These are phyloP conservation scores for Lymantria dispar DNA, from an alignment of 2,888 invertebrate species.

Conservation along the genomic window DNA sequence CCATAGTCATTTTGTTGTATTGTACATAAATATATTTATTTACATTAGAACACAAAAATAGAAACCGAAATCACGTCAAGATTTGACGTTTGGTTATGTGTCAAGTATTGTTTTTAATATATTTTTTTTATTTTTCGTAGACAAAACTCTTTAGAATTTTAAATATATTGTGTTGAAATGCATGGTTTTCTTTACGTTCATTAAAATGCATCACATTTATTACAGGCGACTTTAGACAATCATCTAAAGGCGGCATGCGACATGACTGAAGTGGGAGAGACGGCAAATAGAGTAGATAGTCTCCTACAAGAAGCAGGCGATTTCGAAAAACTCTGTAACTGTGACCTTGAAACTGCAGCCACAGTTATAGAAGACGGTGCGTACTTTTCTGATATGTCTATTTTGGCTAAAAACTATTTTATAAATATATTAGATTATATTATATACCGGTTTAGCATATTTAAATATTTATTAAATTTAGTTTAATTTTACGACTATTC, in stretches of 20 bases:
- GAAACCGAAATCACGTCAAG: neutral
- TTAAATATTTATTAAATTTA: no score
- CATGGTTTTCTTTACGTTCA: neutral
- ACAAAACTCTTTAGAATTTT: neutral
- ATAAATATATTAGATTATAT: no score
- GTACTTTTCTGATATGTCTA: neutral
- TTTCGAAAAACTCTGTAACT: conserved; percentile 90
- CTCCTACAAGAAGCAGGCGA: conserved; percentile 89
- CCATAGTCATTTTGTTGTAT: conserved; percentile 33
- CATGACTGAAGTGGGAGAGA: conserved; percentile 95
- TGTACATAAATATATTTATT: neutral
- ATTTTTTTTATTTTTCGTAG: neutral
- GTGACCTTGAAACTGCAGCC: conserved; percentile 91
- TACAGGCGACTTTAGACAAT: conserved; percentile 87
- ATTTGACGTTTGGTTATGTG: conserved; percentile 5
- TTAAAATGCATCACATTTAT: neutral
- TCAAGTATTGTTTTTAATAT: neutral
- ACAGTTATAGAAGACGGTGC: conserved; percentile 88
- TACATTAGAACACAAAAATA: neutral
- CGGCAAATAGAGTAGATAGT: conserved; percentile 90
- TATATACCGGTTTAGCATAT: no score
- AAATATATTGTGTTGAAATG: neutral
- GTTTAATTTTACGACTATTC: no score
- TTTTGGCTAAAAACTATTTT: no score
- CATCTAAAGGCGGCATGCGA: conserved; percentile 90